Base-by-base conservation (phyloP, 2,888 invertebrate species). In the Tenthredo amoena region DNA sequence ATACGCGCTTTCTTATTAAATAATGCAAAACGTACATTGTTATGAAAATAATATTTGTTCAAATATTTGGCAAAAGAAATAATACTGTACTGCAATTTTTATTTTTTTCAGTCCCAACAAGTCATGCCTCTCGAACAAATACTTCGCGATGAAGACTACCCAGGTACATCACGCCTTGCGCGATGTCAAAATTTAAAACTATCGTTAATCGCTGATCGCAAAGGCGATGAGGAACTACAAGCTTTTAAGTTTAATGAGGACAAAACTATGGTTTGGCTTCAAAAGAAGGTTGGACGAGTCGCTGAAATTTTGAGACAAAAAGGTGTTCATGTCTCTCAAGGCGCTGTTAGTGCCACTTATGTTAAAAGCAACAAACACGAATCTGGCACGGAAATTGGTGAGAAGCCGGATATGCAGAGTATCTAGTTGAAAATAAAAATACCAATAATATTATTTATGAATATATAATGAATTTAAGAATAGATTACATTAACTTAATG, bases 221-320 rank as follows among this genome's bases (percentile, higher is more conserved):
- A 96, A 95, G 97, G 96, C 7, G 95, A 96, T 87, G 95, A 95
- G 87, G 96, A 96, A 86, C 93, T 97, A 87, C 96, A 95, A 91
- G 97, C 97, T n/a, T 98, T 96, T 91, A 97, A 96, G 93, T 98
- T 96, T 91, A 97, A 97, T 93, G 96, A 97, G 92, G 96, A 96
- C 31, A 97, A 97, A 91, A 95, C 97, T 0, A 91, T 98, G 81
- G 93, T 94, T 40, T 98, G 98, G 98, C 94, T 98, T 43, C 95
- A 96, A 87, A 94, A 95, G n/a, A 97, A 97, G 94, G 96, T 96
- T 0, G 95, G 95, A 84, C 95, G 95, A 88, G 95, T 97, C 21
- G 95, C 96, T 0, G 95, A 95, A 87, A 95, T 96, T 43, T 93
- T 97, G 47, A 95, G 95, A 89, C 94, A 95, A 82, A 96, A 96